These are phyloP conservation scores for Sphaerodactylus townsendi DNA, from an alignment of 2,113 vertebrate genomes.

Conservation along the genomic window DNA sequence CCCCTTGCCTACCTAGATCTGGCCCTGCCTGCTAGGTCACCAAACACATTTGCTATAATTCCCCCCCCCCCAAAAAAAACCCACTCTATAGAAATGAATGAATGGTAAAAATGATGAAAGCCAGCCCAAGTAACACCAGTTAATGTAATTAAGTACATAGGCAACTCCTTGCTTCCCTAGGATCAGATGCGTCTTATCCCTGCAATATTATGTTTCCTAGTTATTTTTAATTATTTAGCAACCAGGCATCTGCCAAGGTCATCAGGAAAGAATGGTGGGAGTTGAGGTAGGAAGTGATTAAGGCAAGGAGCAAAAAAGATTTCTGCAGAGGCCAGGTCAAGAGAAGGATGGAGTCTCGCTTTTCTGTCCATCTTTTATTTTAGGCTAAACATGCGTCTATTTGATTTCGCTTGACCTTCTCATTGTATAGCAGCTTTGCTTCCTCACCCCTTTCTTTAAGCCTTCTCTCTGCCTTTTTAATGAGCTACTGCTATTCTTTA, in stretches of 20 bases:
- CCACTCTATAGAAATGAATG: background rate
- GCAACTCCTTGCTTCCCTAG: background rate
- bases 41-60: no score
- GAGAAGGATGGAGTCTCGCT: slow-evolving; percentile 52
- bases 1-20: no score
- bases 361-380: slow-evolving; percentile 62
- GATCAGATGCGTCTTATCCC: background rate
- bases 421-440: slow-evolving; percentile 57
- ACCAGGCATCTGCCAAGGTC: slow-evolving; percentile 5
- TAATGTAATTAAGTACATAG: background rate
- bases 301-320: slow-evolving; percentile 6
- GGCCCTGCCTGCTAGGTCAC: background rate
- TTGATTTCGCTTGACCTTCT: slow-evolving; percentile 53
- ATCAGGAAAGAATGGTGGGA: slow-evolving; percentile 3
- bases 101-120: background rate
- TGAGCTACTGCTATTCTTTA: slow-evolving; percentile 37
- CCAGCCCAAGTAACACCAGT: background rate
- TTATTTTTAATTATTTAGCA: slow-evolving; percentile 7
- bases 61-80: no score
- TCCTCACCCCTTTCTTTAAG: slow-evolving; percentile 56
- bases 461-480: slow-evolving; percentile 24
- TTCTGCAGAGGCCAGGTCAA: slow-evolving; percentile 14
- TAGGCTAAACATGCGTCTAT: slow-evolving; percentile 45
- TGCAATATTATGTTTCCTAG: background rate
- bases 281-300: slow-evolving; percentile 47